These are phyloP conservation scores for Odontocolon sp. DNA, from an alignment of 2,888 invertebrate genomes.

Conservation along the genomic window DNA sequence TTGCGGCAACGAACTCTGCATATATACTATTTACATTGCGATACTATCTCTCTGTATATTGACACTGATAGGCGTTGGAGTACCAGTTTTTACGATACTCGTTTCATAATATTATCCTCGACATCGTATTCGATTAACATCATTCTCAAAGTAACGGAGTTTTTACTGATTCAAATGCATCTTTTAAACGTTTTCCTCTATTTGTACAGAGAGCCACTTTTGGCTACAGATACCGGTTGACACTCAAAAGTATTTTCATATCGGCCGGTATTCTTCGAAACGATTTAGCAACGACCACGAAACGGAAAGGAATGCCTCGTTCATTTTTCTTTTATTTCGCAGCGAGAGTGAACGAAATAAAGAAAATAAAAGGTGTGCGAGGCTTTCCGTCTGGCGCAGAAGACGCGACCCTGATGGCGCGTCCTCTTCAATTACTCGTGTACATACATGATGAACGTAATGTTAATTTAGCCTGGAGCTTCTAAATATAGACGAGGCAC, in stretches of 20 bases:
- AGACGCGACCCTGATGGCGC: conserved; percentile 46
- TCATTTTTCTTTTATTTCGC: conserved; percentile 4
- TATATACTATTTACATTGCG: conserved; percentile 15
- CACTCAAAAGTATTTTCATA: too few relatives aligned
- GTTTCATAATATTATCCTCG: background rate
- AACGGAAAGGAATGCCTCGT: conserved; percentile 3
- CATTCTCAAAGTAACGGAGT: too few relatives aligned
- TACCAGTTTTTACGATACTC: conserved; percentile 3
- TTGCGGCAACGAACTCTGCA: background rate
- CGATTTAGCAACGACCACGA: background rate
- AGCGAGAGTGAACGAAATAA: background rate
- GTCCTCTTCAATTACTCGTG: conserved; percentile 67
- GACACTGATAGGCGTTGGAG: conserved; percentile 11
- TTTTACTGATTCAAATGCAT: too few relatives aligned
- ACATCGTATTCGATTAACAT: too few relatives aligned
- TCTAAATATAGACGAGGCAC: conserved; percentile 47
- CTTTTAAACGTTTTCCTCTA: too few relatives aligned
- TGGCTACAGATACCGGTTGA: too few relatives aligned
- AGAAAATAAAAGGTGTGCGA: conserved; percentile 25
- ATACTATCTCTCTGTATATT: conserved; percentile 21
- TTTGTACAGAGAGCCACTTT: too few relatives aligned
- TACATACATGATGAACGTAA: conserved; percentile 68
- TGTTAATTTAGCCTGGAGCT: conserved; percentile 69
- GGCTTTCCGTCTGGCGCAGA: conserved; percentile 38
- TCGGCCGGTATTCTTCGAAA: background rate